These are phyloP conservation scores for Avahi laniger DNA, from an alignment of 2,797 vertebrate genomes.

Conservation along the genomic window DNA sequence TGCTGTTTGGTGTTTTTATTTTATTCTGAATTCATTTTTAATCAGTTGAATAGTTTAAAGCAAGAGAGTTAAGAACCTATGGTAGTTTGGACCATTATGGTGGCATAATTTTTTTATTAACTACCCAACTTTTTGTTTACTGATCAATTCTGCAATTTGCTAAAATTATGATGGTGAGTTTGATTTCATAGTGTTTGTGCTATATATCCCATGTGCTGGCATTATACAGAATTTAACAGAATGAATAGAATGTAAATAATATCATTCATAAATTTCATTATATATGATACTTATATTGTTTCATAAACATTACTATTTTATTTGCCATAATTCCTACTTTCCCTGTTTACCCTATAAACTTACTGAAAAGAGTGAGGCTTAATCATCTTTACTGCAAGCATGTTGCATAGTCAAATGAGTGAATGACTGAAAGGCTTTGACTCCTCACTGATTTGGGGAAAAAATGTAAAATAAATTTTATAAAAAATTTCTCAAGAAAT, in stretches of 20 bases:
- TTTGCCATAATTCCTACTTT: not conserved
- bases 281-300: not conserved
- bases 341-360: not conserved
- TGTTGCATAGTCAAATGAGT: not conserved
- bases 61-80: not conserved
- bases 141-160: not conserved
- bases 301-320: not conserved
- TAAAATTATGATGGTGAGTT: not conserved
- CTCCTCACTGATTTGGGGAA: not conserved
- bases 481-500: not conserved
- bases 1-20: no score
- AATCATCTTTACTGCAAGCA: not conserved
- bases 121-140: not conserved
- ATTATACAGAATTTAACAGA: not conserved
- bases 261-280: not conserved
- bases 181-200: not conserved
- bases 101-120: not conserved
- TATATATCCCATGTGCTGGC: not conserved
- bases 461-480: not conserved
- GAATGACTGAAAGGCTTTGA: not conserved
- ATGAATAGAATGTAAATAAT: not conserved
- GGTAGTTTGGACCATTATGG: not conserved
- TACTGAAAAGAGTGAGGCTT: not conserved
- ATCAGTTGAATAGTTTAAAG: not conserved
- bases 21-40: not conserved